These are phyloP conservation scores for Trematomus bernacchii DNA, from an alignment of 2,797 vertebrate genomes.

Conservation along the genomic window DNA sequence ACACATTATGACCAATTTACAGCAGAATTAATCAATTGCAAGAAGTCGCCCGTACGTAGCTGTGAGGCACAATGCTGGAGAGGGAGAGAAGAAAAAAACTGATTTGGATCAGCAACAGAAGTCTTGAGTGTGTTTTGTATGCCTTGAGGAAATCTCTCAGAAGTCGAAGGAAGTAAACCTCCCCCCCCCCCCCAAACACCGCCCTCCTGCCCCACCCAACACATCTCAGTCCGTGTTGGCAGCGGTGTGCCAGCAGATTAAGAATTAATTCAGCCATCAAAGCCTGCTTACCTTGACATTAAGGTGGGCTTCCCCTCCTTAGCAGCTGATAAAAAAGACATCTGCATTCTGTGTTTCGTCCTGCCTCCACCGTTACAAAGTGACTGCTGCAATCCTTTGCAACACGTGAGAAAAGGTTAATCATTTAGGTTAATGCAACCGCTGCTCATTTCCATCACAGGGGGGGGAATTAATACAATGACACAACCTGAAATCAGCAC, in stretches of 20 bases:
- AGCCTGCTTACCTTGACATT: conserved; percentile 76
- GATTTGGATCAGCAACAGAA: conserved; percentile 80
- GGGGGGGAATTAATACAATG: conserved; percentile 20
- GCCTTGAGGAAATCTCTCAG: conserved; percentile 79
- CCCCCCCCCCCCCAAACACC: neutral
- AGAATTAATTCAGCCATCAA: conserved; percentile 75
- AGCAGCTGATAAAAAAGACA: conserved; percentile 57
- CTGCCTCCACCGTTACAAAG: conserved; percentile 63
- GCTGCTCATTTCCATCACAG: conserved; percentile 40
- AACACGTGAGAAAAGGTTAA: conserved; percentile 55
- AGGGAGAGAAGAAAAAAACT: conserved; percentile 34
- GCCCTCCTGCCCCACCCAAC: conserved; percentile 41
- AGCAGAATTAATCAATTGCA: conserved; percentile 75
- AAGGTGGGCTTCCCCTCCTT: conserved; percentile 66
- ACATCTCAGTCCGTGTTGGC: conserved; percentile 56
- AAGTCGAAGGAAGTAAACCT: conserved; percentile 71
- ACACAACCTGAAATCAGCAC: conserved; percentile 37
- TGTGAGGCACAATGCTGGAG: conserved; percentile 67
- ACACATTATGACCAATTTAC: conserved; percentile 77
- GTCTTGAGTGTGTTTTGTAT: conserved; percentile 71
- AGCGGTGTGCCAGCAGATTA: conserved; percentile 69
- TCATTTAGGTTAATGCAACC: conserved; percentile 52
- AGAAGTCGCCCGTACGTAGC: conserved; percentile 63
- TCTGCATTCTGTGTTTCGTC: conserved; percentile 62
- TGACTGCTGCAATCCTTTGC: conserved; percentile 62